These are phyloP conservation scores for Pipistrellus pygmaeus DNA, from an alignment of 2,797 vertebrate genomes.

Conservation along the genomic window DNA sequence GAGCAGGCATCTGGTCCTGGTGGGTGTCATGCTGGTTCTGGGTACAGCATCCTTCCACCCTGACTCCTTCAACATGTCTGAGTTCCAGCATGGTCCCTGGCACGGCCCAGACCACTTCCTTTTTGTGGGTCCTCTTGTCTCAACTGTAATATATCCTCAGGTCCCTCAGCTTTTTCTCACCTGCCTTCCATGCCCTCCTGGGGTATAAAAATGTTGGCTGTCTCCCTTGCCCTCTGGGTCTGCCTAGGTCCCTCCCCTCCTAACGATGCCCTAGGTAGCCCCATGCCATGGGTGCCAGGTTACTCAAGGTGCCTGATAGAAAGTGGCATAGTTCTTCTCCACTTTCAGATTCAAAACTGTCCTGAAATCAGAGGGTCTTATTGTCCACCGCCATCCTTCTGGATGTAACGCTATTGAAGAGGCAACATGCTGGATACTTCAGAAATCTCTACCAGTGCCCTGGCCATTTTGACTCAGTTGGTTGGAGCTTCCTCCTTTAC, in stretches of 20 bases:
- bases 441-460: background rate
- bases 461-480: background rate
- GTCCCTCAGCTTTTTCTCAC: background rate
- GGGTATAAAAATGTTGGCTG: background rate
- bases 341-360: background rate
- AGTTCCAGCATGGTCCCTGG: background rate
- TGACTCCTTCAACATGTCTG: background rate
- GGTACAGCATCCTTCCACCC: background rate
- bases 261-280: background rate
- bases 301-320: background rate
- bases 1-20: background rate
- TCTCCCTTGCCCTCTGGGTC: background rate
- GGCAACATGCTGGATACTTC: background rate
- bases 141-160: background rate
- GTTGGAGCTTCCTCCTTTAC: background rate
- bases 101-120: background rate
- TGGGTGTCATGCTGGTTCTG: background rate
- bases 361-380: background rate
- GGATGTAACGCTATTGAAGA: background rate
- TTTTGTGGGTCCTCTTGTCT: background rate
- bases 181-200: background rate
- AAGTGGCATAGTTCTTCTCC: background rate
- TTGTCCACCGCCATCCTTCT: background rate
- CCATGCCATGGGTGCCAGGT: background rate
- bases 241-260: background rate